Conservation (phyloP, 2,888 invertebrate species). For the Drosophila falleni region DNA sequence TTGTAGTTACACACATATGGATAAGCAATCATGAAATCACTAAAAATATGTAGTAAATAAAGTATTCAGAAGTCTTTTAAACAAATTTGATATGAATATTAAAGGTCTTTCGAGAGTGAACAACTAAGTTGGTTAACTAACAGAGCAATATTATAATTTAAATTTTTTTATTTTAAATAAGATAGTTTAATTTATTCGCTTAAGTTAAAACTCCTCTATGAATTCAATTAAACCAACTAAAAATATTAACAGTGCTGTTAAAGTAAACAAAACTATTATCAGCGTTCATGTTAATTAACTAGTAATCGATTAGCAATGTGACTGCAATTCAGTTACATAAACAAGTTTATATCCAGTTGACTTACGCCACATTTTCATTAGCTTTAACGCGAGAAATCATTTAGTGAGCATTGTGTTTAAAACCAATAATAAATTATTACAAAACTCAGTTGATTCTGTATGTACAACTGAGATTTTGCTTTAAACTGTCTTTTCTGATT, state of each 20-base stretch:
- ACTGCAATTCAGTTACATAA: neutral
- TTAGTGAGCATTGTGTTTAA: too few species aligned
- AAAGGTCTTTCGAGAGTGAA: neutral
- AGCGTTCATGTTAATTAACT: neutral
- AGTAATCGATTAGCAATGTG: neutral
- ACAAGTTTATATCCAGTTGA: too few species aligned
- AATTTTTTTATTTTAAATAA: neutral
- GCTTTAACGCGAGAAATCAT: too few species aligned
- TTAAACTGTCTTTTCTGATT: too few species aligned
- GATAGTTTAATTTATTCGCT: neutral
- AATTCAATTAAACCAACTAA: neutral
- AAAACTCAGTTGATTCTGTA: too few species aligned
- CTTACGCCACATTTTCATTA: too few species aligned
- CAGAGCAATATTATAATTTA: neutral
- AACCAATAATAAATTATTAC: too few species aligned
- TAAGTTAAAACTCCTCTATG: neutral
- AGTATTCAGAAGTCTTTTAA: neutral
- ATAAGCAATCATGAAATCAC: constrained; percentile 6
- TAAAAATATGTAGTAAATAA: constrained; percentile 15
- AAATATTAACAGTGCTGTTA: neutral
- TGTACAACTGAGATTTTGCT: too few species aligned
- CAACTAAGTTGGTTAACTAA: neutral
- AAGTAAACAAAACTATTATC: neutral
- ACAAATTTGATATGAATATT: neutral
- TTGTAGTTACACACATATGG: constrained; percentile 2